Percentiles rank a stretch among this genome's conserved stretches.
Conservation (phyloP, 2,797 vertebrate genomes). For the Anabacerthia variegaticeps region DNA sequence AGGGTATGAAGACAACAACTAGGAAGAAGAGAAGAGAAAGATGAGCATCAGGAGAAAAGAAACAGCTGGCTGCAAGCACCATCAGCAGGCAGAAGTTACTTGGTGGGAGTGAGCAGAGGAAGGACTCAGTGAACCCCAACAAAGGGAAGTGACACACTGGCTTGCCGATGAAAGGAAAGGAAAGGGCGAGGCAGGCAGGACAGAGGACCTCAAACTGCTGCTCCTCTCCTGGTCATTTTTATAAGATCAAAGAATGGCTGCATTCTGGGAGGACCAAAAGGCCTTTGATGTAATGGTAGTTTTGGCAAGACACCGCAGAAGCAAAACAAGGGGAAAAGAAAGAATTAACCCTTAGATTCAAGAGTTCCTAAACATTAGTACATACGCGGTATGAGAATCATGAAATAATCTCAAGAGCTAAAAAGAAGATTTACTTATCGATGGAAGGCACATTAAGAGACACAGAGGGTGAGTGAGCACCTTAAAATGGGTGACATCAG, state of each 20-base stretch:
- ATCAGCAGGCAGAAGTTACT: background rate
- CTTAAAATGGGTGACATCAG: background rate
- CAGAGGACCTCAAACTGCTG: background rate
- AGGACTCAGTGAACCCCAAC: background rate
- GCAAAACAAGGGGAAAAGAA: background rate
- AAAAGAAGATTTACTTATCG: background rate
- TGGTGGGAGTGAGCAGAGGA: background rate
- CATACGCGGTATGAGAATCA: background rate
- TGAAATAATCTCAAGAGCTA: background rate
- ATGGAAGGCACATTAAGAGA: background rate
- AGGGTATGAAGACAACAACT: background rate
- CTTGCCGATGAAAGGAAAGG: slow-evolving; percentile 21
- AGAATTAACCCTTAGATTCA: background rate
- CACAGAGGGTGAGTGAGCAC: background rate
- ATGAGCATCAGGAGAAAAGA: background rate
- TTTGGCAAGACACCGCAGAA: slow-evolving; percentile 45
- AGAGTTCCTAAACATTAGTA: background rate
- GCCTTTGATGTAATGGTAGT: slow-evolving; percentile 49
- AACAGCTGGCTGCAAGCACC: background rate
- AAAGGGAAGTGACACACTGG: slow-evolving; percentile 3
- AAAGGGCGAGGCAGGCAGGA: slow-evolving; percentile 45
- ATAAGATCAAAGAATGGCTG: slow-evolving; percentile 48
- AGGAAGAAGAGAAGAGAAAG: background rate
- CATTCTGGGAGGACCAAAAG: background rate
- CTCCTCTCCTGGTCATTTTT: background rate